Evolutionary conservation across 2,888 invertebrate genomes (phyloP), one percentile per base, ranked within the genome.

Genomic region (Noctua janthe): DNA sequence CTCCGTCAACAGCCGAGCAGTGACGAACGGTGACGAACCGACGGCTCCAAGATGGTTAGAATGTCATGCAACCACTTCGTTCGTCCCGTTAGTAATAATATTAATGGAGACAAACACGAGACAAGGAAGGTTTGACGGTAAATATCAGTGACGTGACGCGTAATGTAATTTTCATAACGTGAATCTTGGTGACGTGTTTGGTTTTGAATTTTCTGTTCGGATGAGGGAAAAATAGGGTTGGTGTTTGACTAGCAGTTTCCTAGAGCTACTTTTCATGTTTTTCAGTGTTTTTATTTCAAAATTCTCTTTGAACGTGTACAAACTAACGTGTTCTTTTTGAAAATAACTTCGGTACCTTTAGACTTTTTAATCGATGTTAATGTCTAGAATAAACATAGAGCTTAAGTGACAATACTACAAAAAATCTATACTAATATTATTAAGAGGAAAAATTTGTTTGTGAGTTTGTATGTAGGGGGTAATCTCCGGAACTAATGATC

Each of bases 71-170:
- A 86, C 81, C 85, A 88, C 77, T 85, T 76, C 86, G 78, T 75
- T 85, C 66, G 74, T 56, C 49, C 71, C 47, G 56, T 56, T 79
- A 70, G 59, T 87, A 82, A 86, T 86, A 81, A 71, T 81, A 86
- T 85, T 85, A 87, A 85, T 87, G 80, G 73, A 71, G 73, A 73
- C 87, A 87, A 84, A 87, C 75, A 87, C 35, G 78, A 80, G 51
- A 71, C 75, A 84, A 84, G 87, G 74, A 78, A 83, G 74, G 72
- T 64, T 76, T 83, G 87, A 83, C 66, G 73, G 87, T 84, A 87
- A 84, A 85, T 87, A 84, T 80, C 56, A 59, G 51, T 76, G 85
- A 74, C 85, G 73, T 84, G 73, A 71, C 47, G 75, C 15, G 73
- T 84, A 79, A 85, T 74, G 73, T 85, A 76, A 85, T 87, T 84